Evolutionary conservation across 2,888 invertebrate species (phyloP).

Genomic region (Lycocerus yunnanus): DNA sequence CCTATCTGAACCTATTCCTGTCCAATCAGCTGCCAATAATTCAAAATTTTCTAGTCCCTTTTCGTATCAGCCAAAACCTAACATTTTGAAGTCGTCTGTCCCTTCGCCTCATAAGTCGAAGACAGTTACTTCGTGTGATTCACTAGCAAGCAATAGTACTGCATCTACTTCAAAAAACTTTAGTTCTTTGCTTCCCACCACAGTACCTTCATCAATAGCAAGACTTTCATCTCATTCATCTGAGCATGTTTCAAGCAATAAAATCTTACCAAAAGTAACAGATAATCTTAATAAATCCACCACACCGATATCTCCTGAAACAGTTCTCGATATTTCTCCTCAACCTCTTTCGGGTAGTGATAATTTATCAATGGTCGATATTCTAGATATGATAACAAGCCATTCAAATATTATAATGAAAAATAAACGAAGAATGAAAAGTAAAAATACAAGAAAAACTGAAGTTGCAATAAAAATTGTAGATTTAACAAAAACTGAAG

Average conservation of each 20-base stretch:
- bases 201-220: background rate
- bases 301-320: background rate
- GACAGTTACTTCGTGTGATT: background rate
- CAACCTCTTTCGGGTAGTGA: background rate
- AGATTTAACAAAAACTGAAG: too few species aligned
- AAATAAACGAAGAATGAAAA: too few species aligned
- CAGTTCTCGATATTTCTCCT: background rate
- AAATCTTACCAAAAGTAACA: background rate
- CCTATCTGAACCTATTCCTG: background rate
- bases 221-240: background rate
- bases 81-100: background rate
- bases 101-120: background rate
- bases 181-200: background rate
- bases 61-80: background rate
- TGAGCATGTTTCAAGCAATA: background rate
- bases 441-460: too few species aligned
- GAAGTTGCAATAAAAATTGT: too few species aligned
- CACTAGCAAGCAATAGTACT: background rate
- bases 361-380: background rate
- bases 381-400: too few species aligned
- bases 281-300: background rate
- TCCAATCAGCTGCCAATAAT: background rate
- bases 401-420: too few species aligned
- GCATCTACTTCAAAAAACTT: background rate
- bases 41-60: background rate